A percentile compares a stretch with the other conserved stretches of the same genome.
phyloP scores from a whole-genome alignment of 2,113 vertebrate species.

The Psittacus erithacus region DNA sequence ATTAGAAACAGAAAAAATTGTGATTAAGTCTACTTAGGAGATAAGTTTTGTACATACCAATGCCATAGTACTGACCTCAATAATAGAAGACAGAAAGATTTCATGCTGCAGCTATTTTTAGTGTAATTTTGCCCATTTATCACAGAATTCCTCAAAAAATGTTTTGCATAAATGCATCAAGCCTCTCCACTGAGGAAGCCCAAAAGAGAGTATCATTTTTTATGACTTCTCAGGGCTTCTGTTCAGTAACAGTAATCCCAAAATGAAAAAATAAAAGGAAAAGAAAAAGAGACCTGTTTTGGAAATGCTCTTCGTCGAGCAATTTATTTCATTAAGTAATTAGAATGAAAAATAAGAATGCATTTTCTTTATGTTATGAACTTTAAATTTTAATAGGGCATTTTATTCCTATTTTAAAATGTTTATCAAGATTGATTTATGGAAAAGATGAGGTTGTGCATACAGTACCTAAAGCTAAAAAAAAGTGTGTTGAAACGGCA shows the following conservation, averaged over 20 bases:
- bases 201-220: not conserved
- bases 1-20: not conserved
- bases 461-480: not conserved
- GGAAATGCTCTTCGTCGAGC: rapidly evolving
- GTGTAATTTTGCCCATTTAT: not conserved
- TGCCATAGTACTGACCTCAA: not conserved
- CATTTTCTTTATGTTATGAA: not conserved
- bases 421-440: not conserved
- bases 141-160: not conserved
- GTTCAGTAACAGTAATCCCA: not conserved
- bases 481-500: not conserved
- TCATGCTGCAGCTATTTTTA: not conserved
- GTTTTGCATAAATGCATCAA: not conserved
- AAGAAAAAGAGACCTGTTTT: not conserved
- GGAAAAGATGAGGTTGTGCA: not conserved
- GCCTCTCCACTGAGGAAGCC: not conserved
- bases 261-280: not conserved
- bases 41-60: not conserved
- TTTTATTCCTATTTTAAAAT: not conserved
- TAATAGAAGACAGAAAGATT: not conserved
- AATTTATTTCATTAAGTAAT: not conserved
- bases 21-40: not conserved
- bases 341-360: not conserved
- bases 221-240: not conserved
- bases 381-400: not conserved